phyloP scores from a whole-genome alignment of 2,113 vertebrate species.

The Myotis davidii region DNA sequence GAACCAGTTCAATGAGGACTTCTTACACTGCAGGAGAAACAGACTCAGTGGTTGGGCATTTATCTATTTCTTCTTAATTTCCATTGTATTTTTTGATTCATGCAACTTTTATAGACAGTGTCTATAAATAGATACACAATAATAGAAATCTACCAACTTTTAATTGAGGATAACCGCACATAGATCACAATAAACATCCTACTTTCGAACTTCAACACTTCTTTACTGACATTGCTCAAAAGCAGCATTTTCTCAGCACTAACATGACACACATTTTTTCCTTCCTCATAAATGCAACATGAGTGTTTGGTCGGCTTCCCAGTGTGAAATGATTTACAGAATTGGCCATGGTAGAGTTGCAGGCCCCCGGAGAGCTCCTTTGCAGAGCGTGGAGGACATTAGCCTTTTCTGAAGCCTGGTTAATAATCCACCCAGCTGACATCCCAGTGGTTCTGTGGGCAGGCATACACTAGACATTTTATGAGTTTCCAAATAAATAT shows the following conservation, averaged over 20 bases:
- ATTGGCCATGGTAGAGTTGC: not conserved
- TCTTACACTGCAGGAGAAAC: accelerated
- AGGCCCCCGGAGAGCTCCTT: not conserved
- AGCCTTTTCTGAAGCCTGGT: not conserved
- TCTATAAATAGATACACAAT: not conserved
- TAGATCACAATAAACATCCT: too few relatives aligned
- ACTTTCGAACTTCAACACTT: not conserved
- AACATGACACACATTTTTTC: accelerated
- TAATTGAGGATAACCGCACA: not conserved
- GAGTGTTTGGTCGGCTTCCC: not conserved
- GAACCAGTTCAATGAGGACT: accelerated
- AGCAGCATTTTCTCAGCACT: not conserved
- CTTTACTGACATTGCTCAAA: not conserved
- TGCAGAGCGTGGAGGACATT: not conserved
- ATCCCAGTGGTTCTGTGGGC: not conserved
- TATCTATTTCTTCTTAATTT: not conserved
- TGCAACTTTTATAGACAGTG: not conserved
- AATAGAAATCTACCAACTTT: not conserved
- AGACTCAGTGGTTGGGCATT: accelerated
- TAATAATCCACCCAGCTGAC: not conserved
- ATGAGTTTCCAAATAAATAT: not conserved
- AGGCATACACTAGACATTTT: not conserved
- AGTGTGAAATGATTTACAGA: not conserved
- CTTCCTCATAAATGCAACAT: accelerated
- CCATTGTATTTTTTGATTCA: not conserved